A percentile compares a stretch with the other conserved stretches of the same genome.
These are phyloP conservation scores for Lasioglossum pauxillum DNA, from an alignment of 2,888 invertebrate genomes.

Conservation along the genomic window DNA sequence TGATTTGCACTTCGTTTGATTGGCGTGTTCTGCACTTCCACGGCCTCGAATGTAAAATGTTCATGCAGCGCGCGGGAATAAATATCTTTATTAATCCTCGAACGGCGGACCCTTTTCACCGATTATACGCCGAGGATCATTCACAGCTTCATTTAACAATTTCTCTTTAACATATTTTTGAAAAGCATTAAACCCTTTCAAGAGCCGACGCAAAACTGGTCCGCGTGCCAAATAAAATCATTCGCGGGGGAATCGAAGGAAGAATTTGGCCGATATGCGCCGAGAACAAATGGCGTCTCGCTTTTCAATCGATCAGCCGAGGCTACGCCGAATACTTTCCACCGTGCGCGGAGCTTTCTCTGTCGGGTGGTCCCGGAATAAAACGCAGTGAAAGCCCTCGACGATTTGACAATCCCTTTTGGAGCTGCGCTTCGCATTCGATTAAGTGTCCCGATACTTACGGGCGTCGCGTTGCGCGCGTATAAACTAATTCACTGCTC, in stretches of 20 bases:
- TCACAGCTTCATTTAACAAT: not conserved
- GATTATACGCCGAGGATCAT: not conserved
- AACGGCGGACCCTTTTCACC: not conserved
- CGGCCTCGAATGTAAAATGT: not conserved
- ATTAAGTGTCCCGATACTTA: constrained; percentile 10
- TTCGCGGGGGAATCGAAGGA: not conserved
- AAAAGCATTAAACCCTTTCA: too few species aligned
- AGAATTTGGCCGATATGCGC: not conserved
- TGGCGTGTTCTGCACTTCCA: not conserved
- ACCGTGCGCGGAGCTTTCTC: not conserved
- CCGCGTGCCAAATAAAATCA: not conserved
- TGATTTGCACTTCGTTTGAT: not conserved
- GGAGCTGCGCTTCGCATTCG: not conserved
- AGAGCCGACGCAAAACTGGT: not conserved
- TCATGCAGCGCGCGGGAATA: not conserved
- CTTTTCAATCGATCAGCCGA: not conserved
- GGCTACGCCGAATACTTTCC: not conserved
- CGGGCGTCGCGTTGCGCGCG: not conserved
- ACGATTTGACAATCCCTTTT: constrained; percentile 7
- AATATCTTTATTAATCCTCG: not conserved
- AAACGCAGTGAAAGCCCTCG: not conserved
- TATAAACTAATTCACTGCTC: constrained; percentile 3
- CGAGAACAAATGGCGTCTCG: not conserved
- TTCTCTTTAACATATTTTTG: not conserved
- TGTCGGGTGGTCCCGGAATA: not conserved